Evolutionary conservation across 2,888 invertebrate genomes (phyloP).

Genomic region (Tetramorium bicarinatum): DNA sequence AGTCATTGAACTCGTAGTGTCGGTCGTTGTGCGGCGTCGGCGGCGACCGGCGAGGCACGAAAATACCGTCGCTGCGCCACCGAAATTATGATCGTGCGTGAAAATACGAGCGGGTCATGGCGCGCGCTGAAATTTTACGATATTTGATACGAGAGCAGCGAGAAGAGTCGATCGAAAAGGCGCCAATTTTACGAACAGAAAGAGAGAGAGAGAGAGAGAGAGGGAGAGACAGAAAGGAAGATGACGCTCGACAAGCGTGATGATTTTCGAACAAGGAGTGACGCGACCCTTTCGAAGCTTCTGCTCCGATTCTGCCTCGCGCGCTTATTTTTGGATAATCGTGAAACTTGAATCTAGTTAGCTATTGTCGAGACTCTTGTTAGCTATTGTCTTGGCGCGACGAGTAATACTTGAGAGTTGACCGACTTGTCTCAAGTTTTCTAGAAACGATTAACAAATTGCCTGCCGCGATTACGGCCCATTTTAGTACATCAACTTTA

Average conservation of each 20-base stretch:
- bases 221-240: not conserved
- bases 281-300: not conserved
- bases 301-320: no score
- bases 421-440: not conserved
- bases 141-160: not conserved
- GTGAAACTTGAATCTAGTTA: slow-evolving; percentile 9
- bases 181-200: not conserved
- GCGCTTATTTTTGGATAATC: not conserved
- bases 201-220: not conserved
- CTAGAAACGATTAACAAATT: not conserved
- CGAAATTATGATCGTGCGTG: slow-evolving; percentile 50
- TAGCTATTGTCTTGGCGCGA: not conserved
- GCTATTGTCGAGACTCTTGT: slow-evolving; percentile 2
- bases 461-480: not conserved
- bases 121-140: not conserved
- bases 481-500: no score
- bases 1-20: slow-evolving; percentile 83
- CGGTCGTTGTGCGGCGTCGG: slow-evolving; percentile 44
- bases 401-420: not conserved
- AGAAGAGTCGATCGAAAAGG: not conserved
- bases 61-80: slow-evolving; percentile 66
- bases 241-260: not conserved
- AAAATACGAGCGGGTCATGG: not conserved
- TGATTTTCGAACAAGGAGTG: not conserved
- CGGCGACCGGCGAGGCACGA: slow-evolving; percentile 60